These are phyloP conservation scores for Fragum whitleyi DNA, from an alignment of 2,888 invertebrate species.

Conservation along the genomic window DNA sequence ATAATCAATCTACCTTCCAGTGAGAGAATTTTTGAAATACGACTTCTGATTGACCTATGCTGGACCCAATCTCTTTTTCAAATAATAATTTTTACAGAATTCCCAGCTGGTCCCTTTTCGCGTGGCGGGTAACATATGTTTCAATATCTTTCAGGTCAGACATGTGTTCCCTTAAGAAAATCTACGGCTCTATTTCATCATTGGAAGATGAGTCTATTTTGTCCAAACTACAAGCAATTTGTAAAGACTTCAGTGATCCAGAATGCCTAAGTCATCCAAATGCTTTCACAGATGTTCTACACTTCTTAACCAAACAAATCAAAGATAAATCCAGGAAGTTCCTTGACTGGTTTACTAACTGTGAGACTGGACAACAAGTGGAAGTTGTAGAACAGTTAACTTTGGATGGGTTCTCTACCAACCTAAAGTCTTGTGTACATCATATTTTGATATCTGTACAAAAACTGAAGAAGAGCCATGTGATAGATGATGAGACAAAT, in stretches of 20 bases:
- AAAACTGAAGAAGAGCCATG: slow-evolving; percentile 87
- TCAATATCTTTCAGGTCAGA: slow-evolving; percentile 33
- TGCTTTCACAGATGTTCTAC: slow-evolving; percentile 68
- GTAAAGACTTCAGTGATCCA: slow-evolving; percentile 64
- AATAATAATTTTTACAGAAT: no score
- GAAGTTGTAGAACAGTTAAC: slow-evolving; percentile 2
- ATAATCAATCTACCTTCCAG: no score
- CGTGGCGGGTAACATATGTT: no score
- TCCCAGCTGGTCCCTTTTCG: no score
- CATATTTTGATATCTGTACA: slow-evolving; percentile 88
- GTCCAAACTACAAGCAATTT: slow-evolving; percentile 46
- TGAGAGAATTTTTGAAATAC: no score
- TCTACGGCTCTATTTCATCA: slow-evolving; percentile 32
- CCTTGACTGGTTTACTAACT: slow-evolving; percentile 49
- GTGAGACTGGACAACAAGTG: slow-evolving; percentile 12
- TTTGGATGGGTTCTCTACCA: slow-evolving; percentile 50
- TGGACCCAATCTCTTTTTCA: no score
- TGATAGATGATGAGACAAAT: not conserved
- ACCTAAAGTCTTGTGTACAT: slow-evolving; percentile 86
- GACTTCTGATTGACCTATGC: no score
- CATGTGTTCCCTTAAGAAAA: slow-evolving; percentile 14
- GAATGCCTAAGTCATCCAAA: slow-evolving; percentile 44
- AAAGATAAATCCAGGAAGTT: slow-evolving; percentile 39
- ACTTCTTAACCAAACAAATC: slow-evolving; percentile 61
- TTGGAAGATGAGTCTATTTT: not conserved